These are phyloP conservation scores for Cyanoliseus patagonus DNA, from an alignment of 2,113 vertebrate genomes.

Conservation along the genomic window DNA sequence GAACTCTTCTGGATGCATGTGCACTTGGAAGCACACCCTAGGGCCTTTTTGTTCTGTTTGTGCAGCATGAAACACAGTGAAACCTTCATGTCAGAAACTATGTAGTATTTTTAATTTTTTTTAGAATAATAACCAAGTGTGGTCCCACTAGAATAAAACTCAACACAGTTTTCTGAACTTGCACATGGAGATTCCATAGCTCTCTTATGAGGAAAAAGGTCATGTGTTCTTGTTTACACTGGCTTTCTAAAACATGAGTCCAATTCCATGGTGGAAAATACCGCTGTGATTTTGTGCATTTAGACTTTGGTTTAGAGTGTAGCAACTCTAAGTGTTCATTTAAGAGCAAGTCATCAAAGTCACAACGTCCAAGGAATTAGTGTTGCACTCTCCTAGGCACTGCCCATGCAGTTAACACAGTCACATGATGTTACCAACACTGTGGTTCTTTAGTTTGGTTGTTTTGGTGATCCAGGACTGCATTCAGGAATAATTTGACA, in stretches of 20 bases:
- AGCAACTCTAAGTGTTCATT: background rate
- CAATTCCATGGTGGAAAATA: background rate
- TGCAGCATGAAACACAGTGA: background rate
- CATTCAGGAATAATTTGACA: background rate
- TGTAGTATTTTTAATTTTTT: background rate
- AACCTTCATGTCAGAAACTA: background rate
- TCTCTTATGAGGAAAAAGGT: background rate
- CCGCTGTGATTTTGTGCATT: background rate
- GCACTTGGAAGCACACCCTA: background rate
- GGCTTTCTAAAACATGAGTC: background rate
- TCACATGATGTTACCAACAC: no score
- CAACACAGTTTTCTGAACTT: background rate
- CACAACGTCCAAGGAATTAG: background rate
- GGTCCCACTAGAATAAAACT: background rate
- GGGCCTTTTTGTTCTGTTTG: background rate
- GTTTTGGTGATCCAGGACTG: background rate
- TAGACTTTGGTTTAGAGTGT: background rate
- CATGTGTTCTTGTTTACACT: no score
- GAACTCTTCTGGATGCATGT: fast-evolving
- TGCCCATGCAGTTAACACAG: background rate
- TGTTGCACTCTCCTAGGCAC: background rate
- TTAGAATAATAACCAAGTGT: background rate
- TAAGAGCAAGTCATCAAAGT: background rate
- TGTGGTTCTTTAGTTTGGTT: background rate
- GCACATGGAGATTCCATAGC: fast-evolving